Evolutionary conservation across 1,140 invertebrate genomes (phyloP), one percentile per base, ranked within the genome.

Genomic region (Lordiphosa stackelbergi): DNA sequence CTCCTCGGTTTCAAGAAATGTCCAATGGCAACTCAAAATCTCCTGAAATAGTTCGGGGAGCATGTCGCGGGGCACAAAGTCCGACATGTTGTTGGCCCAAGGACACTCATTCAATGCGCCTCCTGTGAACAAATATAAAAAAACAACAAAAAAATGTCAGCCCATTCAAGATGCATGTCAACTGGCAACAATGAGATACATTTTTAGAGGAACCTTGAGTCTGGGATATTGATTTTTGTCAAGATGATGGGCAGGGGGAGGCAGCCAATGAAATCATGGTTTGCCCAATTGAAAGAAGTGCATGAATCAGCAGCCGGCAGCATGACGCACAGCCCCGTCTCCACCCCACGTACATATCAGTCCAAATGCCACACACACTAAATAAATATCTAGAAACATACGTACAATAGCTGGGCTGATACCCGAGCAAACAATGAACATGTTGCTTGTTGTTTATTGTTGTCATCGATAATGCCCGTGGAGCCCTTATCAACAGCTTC

Each of bases 1-100:
- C 59, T 94, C 93, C 66, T 95, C 93, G n/a, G 91, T 92, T 74
- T 94, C 91, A 41, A 95, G 88, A 88, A 93, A 94, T 55, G 89
- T 91, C 87, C 94, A 90, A 88, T 95, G 93, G 52, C 91, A 89
- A 59, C 91, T 89, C 66, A 94, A 90, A 64, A 95, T 92, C 77
- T 92, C 91, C 51, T 90, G 87, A 90, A 92, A 93, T 63, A 95
- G 88, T 61, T 92, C 91, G 43, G 70, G 59, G 51, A 84, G 47
- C 35, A 83, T 73, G 71, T 85, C 78, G 54, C 66, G 66, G 53
- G 83, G 57, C 51, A 87, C 52, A 54, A 86, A 87, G 54, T 87
- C 85, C 42, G 85, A 87, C 85, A 87, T 87, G 48, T 60, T 84
- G 69, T 61, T 73, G 61, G 64, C 54, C 55, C 74, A 66, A 75